Conservation (phyloP, 2,113 vertebrate genomes). For the Scomber colias region DNA sequence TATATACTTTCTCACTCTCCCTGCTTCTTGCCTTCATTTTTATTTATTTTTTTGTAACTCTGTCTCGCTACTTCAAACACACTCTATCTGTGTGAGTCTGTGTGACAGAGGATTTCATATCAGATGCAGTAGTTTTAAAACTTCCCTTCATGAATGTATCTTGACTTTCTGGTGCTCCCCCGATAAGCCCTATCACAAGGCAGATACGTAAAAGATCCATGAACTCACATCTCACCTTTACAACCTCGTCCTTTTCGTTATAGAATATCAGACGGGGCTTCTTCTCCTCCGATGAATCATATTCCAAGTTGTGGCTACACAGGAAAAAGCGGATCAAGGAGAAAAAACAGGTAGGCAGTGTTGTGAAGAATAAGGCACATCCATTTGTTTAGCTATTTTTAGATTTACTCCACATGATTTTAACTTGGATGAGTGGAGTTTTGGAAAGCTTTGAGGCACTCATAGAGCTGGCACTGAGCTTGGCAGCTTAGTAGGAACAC, state of each 20-base stretch:
- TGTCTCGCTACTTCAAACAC: conserved; percentile 25
- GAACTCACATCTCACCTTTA: conserved; percentile 80
- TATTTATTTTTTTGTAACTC: background rate
- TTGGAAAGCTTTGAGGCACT: conserved; percentile 33
- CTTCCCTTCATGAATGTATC: conserved; percentile 9
- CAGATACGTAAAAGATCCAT: background rate
- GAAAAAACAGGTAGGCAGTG: conserved; percentile 52
- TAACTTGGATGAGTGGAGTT: conserved; percentile 13
- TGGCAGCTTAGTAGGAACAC: conserved; percentile 28
- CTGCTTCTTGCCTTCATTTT: background rate
- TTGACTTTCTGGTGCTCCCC: conserved; percentile 11
- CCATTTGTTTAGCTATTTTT: conserved; percentile 43
- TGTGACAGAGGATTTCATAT: conserved; percentile 42
- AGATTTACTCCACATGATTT: conserved; percentile 32
- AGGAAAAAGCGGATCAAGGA: conserved; percentile 72
- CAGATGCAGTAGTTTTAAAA: conserved; percentile 29
- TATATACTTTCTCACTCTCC: background rate
- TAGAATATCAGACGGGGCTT: conserved; percentile 86
- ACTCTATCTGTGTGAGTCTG: background rate
- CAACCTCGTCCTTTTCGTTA: conserved; percentile 82
- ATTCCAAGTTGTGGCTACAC: conserved; percentile 85
- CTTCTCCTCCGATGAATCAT: conserved; percentile 83
- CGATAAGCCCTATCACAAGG: conserved; percentile 29
- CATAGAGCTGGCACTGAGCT: conserved; percentile 39
- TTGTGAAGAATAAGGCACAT: conserved; percentile 4